Conservation (phyloP, 2,888 invertebrate species). For the Eupithecia exiguata region DNA sequence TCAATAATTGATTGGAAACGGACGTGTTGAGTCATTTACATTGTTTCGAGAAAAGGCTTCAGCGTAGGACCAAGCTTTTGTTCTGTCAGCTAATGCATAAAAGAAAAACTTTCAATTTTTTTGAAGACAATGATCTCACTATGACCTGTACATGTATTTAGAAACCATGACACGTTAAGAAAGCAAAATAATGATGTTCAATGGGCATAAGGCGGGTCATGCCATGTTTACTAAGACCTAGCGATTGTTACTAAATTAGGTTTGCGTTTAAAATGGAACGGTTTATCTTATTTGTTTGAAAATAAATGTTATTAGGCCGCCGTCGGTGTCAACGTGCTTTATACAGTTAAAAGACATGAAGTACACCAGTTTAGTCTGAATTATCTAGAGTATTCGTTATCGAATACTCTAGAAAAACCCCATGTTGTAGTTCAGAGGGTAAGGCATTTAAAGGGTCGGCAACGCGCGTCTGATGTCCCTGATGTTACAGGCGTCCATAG, state of each 20-base stretch:
- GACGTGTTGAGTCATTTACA: slow-evolving; percentile 49
- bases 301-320: background rate
- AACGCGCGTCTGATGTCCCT: too few relatives aligned
- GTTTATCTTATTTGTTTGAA: slow-evolving; percentile 3
- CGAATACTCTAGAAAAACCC: too few relatives aligned
- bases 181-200: slow-evolving; percentile 16
- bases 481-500: too few relatives aligned
- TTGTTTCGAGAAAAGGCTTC: slow-evolving; percentile 26
- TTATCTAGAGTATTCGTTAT: background rate
- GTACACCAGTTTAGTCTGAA: background rate
- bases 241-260: slow-evolving; percentile 4
- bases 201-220: slow-evolving; percentile 2
- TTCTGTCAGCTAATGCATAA: background rate
- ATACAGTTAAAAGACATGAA: background rate
- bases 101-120: background rate
- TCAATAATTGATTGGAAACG: slow-evolving; percentile 51
- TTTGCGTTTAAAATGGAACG: slow-evolving; percentile 14
- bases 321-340: background rate
- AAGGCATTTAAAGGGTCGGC: too few relatives aligned
- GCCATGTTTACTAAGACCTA: slow-evolving; percentile 5
- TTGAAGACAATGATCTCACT: background rate
- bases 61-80: background rate
- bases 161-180: slow-evolving; percentile 13
- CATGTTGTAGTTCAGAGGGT: too few relatives aligned
- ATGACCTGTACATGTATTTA: background rate